Evolutionary conservation across 2,797 vertebrate genomes (phyloP), one percentile per base, ranked within the genome.

Genomic region (Selene dorsalis): DNA sequence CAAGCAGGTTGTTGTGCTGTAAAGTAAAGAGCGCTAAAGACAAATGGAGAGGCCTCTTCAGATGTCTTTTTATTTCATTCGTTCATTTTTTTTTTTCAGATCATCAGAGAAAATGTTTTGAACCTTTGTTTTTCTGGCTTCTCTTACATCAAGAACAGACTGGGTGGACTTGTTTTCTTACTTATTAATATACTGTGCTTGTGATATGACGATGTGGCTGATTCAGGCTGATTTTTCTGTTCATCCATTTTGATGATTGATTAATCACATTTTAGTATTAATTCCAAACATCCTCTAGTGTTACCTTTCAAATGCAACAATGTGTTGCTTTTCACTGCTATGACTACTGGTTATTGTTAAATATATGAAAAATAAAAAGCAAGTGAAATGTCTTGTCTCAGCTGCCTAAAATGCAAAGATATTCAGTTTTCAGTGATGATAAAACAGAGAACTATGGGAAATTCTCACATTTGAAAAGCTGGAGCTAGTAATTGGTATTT

Each of bases 1-100:
- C 79, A 76, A 85, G 87, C 86, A 87, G 81, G 79, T 87, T 89
- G 88, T 81, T 91, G 75, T 84, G 87, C 85, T 90, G 73, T 63
- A 52, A 84, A 60, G 48, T 43, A 80, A 61, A 39, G 41, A 76
- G 61, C 86, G 72, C 62, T 62, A 74, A 47, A 67, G 80, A 75
- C 41, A 69, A 80, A 60, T 22, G 59, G 18, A 71, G 45, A 45
- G 48, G 45, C 50, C 22, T 30, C 64, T 79, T 82, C 56, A 70
- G 60, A 13, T 79, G 55, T 66, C 45, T 65, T 84, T 86, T 79
- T 79, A 77, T 63, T 86, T 84, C 81, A 84, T 85, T 79, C n/a
- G n/a, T n/a, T n/a, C n/a, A n/a, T n/a, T 81, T 50, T 77, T 79
- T 64, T 81, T 50, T 77, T 79, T 64, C 53, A 67, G 55, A 80